Evolutionary conservation across 2,797 vertebrate genomes (phyloP).

Genomic region (Poeciliopsis gracilis): DNA sequence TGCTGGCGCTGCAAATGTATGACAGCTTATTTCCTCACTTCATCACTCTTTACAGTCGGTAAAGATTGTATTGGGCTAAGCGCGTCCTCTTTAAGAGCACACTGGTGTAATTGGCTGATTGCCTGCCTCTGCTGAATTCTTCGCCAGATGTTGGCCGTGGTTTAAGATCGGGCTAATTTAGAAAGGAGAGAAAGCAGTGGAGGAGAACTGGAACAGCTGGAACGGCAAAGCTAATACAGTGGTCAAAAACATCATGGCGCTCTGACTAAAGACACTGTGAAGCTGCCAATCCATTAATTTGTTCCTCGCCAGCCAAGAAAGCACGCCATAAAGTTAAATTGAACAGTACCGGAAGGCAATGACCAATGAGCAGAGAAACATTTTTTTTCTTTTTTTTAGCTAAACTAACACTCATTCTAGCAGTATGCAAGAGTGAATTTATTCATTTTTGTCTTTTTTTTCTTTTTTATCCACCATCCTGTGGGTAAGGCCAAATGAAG

Average conservation of each 20-base stretch:
- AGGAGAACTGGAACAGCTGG: conserved; percentile 42
- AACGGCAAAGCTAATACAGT: conserved; percentile 35
- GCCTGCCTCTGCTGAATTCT: conserved; percentile 41
- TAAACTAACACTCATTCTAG: conserved; percentile 42
- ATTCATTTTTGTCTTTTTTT: conserved; percentile 43
- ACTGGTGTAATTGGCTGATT: conserved; percentile 57
- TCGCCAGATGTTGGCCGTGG: conserved; percentile 43
- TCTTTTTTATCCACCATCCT: conserved; percentile 29
- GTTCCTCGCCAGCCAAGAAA: conserved; percentile 34
- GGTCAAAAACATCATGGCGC: conserved; percentile 24
- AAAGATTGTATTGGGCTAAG: conserved; percentile 52
- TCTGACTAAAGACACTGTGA: conserved; percentile 40
- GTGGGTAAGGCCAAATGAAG: conserved; percentile 44
- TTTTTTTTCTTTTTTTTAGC: conserved; percentile 28
- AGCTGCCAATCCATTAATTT: conserved; percentile 23
- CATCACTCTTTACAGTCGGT: conserved; percentile 48
- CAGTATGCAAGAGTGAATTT: conserved; percentile 52
- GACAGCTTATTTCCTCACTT: conserved; percentile 62
- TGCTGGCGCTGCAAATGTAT: conserved; percentile 64
- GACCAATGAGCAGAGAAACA: conserved; percentile 52
- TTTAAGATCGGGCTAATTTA: conserved; percentile 39
- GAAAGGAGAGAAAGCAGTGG: not conserved
- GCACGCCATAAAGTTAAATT: conserved; percentile 27
- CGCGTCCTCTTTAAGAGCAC: conserved; percentile 39
- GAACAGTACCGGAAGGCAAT: conserved; percentile 31